Evolutionary conservation across 1,140 invertebrate species (phyloP).

Genomic region (Propsilocerus akamusi): DNA sequence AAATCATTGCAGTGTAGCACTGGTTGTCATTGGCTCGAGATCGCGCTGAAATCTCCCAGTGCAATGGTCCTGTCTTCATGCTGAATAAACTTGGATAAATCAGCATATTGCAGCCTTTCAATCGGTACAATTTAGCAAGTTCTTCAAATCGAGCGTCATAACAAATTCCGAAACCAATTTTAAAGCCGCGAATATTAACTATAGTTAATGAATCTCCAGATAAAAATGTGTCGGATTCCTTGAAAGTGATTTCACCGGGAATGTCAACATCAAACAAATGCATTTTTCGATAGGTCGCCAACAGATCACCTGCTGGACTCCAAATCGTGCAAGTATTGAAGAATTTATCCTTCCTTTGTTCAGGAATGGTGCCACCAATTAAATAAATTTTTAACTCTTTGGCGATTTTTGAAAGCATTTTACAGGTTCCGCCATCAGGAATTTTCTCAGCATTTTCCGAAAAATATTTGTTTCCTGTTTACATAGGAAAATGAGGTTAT

Average conservation of each 20-base stretch:
- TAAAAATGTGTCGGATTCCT: constrained; percentile 71
- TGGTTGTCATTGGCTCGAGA: constrained; percentile 78
- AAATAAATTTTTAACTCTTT: constrained; percentile 62
- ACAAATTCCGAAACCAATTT: constrained; percentile 82
- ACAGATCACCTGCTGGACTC: constrained; percentile 54
- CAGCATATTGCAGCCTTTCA: constrained; percentile 61
- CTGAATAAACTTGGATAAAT: constrained; percentile 92
- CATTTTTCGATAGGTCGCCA: constrained; percentile 61
- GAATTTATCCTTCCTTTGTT: constrained; percentile 40
- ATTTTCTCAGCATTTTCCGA: constrained; percentile 74
- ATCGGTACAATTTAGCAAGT: constrained; percentile 66
- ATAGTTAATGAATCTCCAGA: constrained; percentile 56
- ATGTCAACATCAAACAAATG: constrained; percentile 95
- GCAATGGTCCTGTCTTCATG: constrained; percentile 83
- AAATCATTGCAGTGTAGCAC: constrained; percentile 50
- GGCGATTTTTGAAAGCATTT: constrained; percentile 50
- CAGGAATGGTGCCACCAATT: constrained; percentile 81
- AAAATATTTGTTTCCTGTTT: constrained; percentile 63
- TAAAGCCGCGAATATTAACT: constrained; percentile 54
- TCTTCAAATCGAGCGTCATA: constrained; percentile 88
- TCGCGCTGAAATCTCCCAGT: constrained; percentile 74
- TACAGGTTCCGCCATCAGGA: constrained; percentile 52
- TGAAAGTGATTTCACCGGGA: constrained; percentile 79
- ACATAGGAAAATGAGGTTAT: constrained; percentile 13
- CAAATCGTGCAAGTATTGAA: constrained; percentile 89